Percentiles rank a stretch among this genome's conserved stretches.
phyloP scores from a whole-genome alignment of 2,797 vertebrate species.

The Discoglossus pictus region DNA sequence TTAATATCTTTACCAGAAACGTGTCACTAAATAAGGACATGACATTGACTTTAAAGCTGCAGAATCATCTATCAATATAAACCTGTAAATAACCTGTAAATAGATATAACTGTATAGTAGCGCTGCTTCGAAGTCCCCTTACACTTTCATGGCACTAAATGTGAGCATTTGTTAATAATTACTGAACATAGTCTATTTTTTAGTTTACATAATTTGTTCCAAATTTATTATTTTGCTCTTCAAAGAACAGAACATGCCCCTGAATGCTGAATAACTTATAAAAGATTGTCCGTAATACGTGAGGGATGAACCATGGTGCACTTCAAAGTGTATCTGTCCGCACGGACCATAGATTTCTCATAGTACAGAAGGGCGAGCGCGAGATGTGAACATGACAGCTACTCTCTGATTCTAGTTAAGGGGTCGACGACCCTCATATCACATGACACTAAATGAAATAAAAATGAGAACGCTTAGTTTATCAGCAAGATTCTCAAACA shows the following conservation, averaged over 20 bases:
- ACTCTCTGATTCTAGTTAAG: slow-evolving; percentile 36
- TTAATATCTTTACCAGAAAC: too few relatives aligned
- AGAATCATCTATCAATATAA: too few relatives aligned
- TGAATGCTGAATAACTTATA: neutral
- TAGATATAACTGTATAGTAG: too few relatives aligned
- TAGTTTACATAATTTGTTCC: neutral
- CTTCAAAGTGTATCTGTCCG: slow-evolving; percentile 10
- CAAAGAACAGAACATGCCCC: slow-evolving; percentile 13
- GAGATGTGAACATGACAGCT: slow-evolving; percentile 16
- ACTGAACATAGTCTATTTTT: neutral
- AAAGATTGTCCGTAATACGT: slow-evolving; percentile 8
- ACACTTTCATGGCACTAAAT: neutral
- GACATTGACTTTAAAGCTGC: too few relatives aligned
- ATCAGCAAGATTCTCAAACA: neutral
- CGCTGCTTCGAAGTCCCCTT: slow-evolving; percentile 10
- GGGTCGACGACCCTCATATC: slow-evolving; percentile 22
- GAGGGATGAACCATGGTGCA: neutral
- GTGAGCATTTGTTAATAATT: slow-evolving; percentile 24
- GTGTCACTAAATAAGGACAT: too few relatives aligned
- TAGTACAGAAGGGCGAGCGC: neutral
- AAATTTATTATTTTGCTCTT: slow-evolving; percentile 12
- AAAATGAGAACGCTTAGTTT: slow-evolving; percentile 7
- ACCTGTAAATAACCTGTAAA: too few relatives aligned
- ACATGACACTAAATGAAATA: slow-evolving; percentile 30
- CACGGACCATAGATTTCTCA: neutral